These are phyloP conservation scores for Paralichthys olivaceus DNA, from an alignment of 2,113 vertebrate species.

Conservation along the genomic window DNA sequence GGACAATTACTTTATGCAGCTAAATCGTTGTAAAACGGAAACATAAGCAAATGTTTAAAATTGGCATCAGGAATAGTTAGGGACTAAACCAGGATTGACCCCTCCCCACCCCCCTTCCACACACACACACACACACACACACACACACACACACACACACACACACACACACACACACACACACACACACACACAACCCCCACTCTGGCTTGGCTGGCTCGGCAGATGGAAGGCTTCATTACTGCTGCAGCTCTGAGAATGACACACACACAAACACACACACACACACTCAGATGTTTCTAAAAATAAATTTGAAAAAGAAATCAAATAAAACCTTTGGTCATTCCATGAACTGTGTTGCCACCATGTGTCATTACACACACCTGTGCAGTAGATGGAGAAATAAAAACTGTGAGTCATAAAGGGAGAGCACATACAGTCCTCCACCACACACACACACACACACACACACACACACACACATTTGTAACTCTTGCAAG, in stretches of 20 bases:
- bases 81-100: slow-evolving; percentile 63
- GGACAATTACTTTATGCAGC: slow-evolving; percentile 24
- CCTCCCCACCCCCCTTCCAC: slow-evolving; percentile 1
- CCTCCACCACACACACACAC: no score
- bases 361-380: slow-evolving; percentile 14
- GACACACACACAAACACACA: slow-evolving; percentile 12
- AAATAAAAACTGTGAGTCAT: slow-evolving; percentile 37
- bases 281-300: slow-evolving; percentile 1
- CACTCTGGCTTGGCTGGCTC: slow-evolving; percentile 25
- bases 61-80: slow-evolving; percentile 37
- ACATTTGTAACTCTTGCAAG: slow-evolving; percentile 35
- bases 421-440: slow-evolving; percentile 17
- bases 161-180: slow-evolving; percentile 8
- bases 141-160: not conserved
- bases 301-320: slow-evolving; percentile 1
- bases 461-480: slow-evolving; percentile 29
- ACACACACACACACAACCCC: slow-evolving; percentile 6
- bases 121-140: slow-evolving; percentile 1
- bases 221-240: slow-evolving; percentile 75
- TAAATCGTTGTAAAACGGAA: slow-evolving; percentile 19
- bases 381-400: slow-evolving; percentile 28
- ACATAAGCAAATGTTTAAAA: slow-evolving; percentile 41
- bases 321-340: slow-evolving; percentile 5
- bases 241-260: slow-evolving; percentile 52
- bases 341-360: not conserved